Evolutionary conservation across 2,888 invertebrate species (phyloP), one percentile per base, ranked within the genome.

Genomic region (Hartigia nigra): DNA sequence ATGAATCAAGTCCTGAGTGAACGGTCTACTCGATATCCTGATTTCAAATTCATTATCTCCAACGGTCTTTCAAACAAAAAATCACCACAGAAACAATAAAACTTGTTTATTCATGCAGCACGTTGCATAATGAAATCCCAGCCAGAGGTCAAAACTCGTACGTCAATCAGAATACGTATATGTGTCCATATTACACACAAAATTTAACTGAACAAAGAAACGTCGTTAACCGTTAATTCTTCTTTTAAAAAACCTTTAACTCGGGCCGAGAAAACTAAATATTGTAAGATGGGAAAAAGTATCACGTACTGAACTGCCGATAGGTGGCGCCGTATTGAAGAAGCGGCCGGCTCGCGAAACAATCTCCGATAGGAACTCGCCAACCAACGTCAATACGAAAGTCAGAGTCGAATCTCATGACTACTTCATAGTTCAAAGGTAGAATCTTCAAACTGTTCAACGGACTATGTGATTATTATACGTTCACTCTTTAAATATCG

Each of bases 1-100:
- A 80, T 79, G 75, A 77, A 80, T 72, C 72, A 34, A 34, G 72
- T 55, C 5, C 55, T 55, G 23, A 55, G 55, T 55, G 55, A 55
- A 55, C 14, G 55, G 55, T 55, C 55, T 23, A 55, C 55, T 55
- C 55, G 23, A 55, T 55, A 55, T 23, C 23, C 55, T 55, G 23
- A 55, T 55, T 55, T 55, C 23, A 2, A 23, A 23, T 55, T 55
- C 55, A 23, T 55, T 55, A 55, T 23, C 55, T 55, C 23, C 55
- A 23, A 55, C 55, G 2, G 23, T 55, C 55, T 9, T 55, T 23
- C 9, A 55, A 5, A n/a, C n/a, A n/a, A 55, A 55, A 23, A 55
- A 55, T 55, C 55, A 55, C 23, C 55, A 55, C 0, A 55, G 55
- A 23, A 55, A 55, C 55, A 55, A 55, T 55, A 55, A 55, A 9